Evolutionary conservation across 2,888 invertebrate species (phyloP).

Genomic region (Erpobdella octoculata): DNA sequence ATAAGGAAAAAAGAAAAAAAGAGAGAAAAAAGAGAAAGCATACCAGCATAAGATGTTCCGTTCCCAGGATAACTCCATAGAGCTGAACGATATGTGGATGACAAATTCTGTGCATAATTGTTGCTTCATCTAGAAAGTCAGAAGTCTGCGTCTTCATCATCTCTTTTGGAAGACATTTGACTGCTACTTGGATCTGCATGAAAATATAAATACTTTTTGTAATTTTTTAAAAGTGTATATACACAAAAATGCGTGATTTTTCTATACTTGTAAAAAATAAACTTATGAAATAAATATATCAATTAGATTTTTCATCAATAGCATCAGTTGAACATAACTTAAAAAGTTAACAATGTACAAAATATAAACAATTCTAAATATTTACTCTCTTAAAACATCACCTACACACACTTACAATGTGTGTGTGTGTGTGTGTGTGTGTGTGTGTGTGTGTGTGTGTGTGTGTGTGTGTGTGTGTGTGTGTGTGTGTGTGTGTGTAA

Average conservation of each 20-base stretch:
- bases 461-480: too few relatives aligned
- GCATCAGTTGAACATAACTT: neutral
- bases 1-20: too few relatives aligned
- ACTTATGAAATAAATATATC: neutral
- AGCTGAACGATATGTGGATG: slow-evolving; percentile 93
- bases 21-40: slow-evolving; percentile 38
- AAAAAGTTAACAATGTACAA: too few relatives aligned
- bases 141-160: slow-evolving; percentile 90
- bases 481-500: too few relatives aligned
- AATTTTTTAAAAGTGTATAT: too few relatives aligned
- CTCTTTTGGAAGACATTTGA: slow-evolving; percentile 88
- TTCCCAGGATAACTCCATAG: slow-evolving; percentile 90
- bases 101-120: slow-evolving; percentile 94
- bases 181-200: slow-evolving; percentile 82
- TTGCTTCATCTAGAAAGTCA: slow-evolving; percentile 93
- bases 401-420: too few relatives aligned
- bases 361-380: too few relatives aligned
- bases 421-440: too few relatives aligned
- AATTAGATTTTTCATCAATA: neutral
- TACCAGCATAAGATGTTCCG: slow-evolving; percentile 66
- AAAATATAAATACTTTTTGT: too few relatives aligned
- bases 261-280: neutral
- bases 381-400: too few relatives aligned
- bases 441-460: too few relatives aligned
- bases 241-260: neutral